These are phyloP conservation scores for Etheostoma spectabile DNA, from an alignment of 2,113 vertebrate genomes.

Conservation along the genomic window DNA sequence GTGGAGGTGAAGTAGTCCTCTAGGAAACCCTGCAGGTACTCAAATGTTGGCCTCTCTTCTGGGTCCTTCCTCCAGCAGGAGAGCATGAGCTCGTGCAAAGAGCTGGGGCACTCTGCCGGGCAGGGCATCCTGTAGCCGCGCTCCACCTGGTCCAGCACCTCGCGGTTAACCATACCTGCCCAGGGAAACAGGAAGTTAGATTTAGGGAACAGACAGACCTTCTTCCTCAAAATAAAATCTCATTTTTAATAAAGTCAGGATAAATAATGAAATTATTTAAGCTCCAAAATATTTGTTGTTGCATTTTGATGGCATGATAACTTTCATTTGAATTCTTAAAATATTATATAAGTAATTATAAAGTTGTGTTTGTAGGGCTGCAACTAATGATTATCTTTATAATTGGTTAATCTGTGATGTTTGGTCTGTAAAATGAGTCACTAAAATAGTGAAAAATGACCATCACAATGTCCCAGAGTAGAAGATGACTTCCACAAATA, in stretches of 20 bases:
- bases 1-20: conserved; percentile 99
- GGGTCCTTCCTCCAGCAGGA: conserved; percentile 97
- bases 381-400: not conserved
- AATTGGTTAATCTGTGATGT: not conserved
- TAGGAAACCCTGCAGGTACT: conserved; percentile 97
- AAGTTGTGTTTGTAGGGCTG: not conserved
- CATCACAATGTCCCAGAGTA: not conserved
- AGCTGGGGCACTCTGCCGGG: conserved; percentile 93
- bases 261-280: not conserved
- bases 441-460: not conserved
- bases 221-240: not conserved
- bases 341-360: not conserved
- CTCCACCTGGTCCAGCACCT: conserved; percentile 98
- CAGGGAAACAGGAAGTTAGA: not conserved
- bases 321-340: not conserved
- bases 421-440: not conserved
- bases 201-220: not conserved
- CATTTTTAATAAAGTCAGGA: not conserved
- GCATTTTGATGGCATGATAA: not conserved
- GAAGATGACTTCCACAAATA: not conserved
- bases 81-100: conserved; percentile 96
- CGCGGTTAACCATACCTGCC: conserved; percentile 96
- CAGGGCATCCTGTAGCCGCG: conserved; percentile 98
- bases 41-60: conserved; percentile 96
- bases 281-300: not conserved